These are phyloP conservation scores for Cyclophora punctaria DNA, from an alignment of 2,888 invertebrate species.

Conservation along the genomic window DNA sequence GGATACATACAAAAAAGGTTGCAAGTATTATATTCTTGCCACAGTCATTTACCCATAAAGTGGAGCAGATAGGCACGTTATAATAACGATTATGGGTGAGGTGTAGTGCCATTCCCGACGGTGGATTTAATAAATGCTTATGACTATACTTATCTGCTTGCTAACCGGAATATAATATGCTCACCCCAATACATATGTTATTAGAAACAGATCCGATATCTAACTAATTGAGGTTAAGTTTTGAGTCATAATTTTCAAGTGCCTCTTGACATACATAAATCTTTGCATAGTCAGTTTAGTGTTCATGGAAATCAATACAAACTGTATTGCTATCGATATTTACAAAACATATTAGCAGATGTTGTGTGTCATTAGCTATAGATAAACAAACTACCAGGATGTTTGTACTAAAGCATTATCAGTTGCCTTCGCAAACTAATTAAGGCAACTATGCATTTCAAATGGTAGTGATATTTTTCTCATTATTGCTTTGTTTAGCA, in stretches of 20 bases:
- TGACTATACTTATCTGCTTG: no score
- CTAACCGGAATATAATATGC: constrained; percentile 10
- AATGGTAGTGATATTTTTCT: no score
- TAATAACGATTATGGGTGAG: no score
- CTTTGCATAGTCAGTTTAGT: constrained; percentile 11
- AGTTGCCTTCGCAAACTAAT: no score
- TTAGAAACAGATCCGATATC: constrained; percentile 24
- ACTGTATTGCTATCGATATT: constrained; percentile 16
- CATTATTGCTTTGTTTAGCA: no score
- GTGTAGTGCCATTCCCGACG: no score
- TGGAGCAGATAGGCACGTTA: no score
- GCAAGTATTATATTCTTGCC: no score
- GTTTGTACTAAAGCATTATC: neutral
- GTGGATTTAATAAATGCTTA: no score
- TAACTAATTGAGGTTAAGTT: constrained; percentile 16
- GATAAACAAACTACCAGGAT: neutral
- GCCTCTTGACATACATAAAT: constrained; percentile 12
- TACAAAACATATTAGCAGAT: constrained; percentile 27
- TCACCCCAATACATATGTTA: constrained; percentile 23
- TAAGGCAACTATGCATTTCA: no score
- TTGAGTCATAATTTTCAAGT: constrained; percentile 15
- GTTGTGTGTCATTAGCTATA: constrained; percentile 28
- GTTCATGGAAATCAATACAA: constrained; percentile 23
- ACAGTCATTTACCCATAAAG: no score
- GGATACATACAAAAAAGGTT: no score